Conservation (phyloP, 1,140 invertebrate species). For the Phthorimaea operculella region DNA sequence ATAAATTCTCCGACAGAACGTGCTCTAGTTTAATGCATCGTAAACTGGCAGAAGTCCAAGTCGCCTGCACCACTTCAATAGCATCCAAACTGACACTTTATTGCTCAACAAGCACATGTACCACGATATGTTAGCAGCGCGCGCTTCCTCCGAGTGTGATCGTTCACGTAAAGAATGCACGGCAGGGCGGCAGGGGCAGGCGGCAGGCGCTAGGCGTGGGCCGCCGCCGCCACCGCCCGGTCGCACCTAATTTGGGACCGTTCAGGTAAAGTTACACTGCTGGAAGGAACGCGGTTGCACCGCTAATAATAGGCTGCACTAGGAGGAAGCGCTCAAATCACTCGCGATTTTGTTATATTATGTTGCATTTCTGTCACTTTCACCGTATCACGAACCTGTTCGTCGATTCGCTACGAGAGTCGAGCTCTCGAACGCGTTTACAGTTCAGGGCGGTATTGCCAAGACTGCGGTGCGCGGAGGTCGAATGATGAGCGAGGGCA, state of each 20-base stretch:
- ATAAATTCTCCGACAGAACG: not conserved
- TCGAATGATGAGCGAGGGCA: constrained; percentile 66
- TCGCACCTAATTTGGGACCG: constrained; percentile 64
- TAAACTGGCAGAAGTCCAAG: constrained; percentile 55
- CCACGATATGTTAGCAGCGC: constrained; percentile 30
- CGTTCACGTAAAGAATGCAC: constrained; percentile 27
- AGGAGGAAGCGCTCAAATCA: constrained; percentile 44
- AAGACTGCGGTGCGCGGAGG: constrained; percentile 62
- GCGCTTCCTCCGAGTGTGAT: constrained; percentile 36
- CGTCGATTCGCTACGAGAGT: constrained; percentile 65
- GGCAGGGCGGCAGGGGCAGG: constrained; percentile 43
- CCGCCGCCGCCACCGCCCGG: constrained; percentile 20
- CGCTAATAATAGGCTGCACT: constrained; percentile 57
- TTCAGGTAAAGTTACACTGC: constrained; percentile 64
- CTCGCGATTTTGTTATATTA: constrained; percentile 31
- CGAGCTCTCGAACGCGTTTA: constrained; percentile 56
- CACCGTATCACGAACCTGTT: constrained; percentile 62
- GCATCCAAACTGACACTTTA: constrained; percentile 52
- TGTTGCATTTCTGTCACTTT: constrained; percentile 46
- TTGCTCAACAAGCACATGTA: constrained; percentile 46
- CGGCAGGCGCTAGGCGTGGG: constrained; percentile 26
- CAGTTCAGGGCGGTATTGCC: constrained; percentile 56
- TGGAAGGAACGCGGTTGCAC: constrained; percentile 48
- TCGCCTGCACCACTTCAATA: constrained; percentile 49
- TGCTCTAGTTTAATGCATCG: constrained; percentile 41